Evolutionary conservation across 2,888 invertebrate genomes (phyloP).

Genomic region (Nephrotoma guestfalica): DNA sequence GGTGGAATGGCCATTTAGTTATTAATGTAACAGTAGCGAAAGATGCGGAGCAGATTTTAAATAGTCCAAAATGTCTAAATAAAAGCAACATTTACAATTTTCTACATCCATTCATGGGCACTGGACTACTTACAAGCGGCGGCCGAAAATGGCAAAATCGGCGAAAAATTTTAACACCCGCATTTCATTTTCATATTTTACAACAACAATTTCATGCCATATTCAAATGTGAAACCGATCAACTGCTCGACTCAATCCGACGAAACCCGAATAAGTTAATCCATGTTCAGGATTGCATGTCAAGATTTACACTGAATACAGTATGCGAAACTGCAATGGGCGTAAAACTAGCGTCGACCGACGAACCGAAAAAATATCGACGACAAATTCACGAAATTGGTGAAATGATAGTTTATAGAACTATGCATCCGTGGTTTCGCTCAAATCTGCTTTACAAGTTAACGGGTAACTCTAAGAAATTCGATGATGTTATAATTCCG

Average conservation of each 20-base stretch:
- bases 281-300: not conserved
- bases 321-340: constrained; percentile 65
- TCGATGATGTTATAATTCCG: constrained; percentile 27
- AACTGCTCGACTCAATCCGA: not conserved
- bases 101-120: constrained; percentile 35
- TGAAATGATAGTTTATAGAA: constrained; percentile 27
- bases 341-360: constrained; percentile 37
- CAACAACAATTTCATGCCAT: constrained; percentile 10
- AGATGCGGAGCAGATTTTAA: constrained; percentile 37
- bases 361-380: constrained; percentile 39
- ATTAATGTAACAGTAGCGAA: constrained; percentile 33
- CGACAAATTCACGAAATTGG: constrained; percentile 38
- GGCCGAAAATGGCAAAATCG: constrained; percentile 42
- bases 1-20: constrained; percentile 10
- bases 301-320: constrained; percentile 45
- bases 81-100: constrained; percentile 36
- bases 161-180: constrained; percentile 35
- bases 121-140: constrained; percentile 30
- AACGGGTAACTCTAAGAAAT: constrained; percentile 35
- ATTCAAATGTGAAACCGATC: not conserved
- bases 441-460: constrained; percentile 38
- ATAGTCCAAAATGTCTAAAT: constrained; percentile 34
- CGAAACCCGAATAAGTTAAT: not conserved
- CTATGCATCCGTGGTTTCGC: constrained; percentile 41
- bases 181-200: constrained; percentile 48